Percentiles rank a stretch among this genome's conserved stretches.
Conservation (phyloP, 2,797 vertebrate genomes). For the Eremophila alpestris region DNA sequence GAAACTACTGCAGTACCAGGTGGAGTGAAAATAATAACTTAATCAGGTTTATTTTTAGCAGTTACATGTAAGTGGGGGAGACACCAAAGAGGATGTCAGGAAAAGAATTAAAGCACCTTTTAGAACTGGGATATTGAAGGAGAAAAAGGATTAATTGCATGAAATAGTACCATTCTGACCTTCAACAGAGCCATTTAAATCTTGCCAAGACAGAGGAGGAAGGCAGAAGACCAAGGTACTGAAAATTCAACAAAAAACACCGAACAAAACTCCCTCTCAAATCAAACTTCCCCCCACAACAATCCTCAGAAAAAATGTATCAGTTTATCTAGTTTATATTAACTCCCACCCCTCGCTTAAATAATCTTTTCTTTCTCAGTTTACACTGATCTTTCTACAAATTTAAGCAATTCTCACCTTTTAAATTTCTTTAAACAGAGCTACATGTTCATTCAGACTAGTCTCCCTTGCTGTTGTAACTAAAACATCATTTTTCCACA, state of each 20-base stretch:
- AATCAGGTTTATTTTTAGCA: constrained; percentile 9
- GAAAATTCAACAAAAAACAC: not conserved
- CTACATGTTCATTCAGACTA: not conserved
- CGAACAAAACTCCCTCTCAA: not conserved
- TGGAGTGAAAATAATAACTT: not conserved
- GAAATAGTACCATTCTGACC: not conserved
- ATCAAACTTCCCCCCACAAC: fast-evolving
- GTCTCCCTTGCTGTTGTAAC: not conserved
- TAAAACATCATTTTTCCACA: not conserved
- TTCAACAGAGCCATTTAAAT: not conserved
- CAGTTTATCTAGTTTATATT: not conserved
- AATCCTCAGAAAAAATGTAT: not conserved
- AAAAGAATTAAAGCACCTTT: not conserved
- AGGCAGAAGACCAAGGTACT: not conserved
- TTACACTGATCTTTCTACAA: not conserved
- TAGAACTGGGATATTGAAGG: not conserved
- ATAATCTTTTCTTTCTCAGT: not conserved
- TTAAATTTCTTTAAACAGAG: not conserved
- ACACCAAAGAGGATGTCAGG: not conserved
- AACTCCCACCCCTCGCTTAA: not conserved
- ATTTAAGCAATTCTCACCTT: not conserved
- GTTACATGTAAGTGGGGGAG: not conserved
- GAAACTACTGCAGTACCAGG: not conserved
- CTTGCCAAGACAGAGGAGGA: not conserved
- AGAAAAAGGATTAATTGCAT: not conserved